Conservation (phyloP, 2,888 invertebrate genomes). For the Aproaerema taeniolella region DNA sequence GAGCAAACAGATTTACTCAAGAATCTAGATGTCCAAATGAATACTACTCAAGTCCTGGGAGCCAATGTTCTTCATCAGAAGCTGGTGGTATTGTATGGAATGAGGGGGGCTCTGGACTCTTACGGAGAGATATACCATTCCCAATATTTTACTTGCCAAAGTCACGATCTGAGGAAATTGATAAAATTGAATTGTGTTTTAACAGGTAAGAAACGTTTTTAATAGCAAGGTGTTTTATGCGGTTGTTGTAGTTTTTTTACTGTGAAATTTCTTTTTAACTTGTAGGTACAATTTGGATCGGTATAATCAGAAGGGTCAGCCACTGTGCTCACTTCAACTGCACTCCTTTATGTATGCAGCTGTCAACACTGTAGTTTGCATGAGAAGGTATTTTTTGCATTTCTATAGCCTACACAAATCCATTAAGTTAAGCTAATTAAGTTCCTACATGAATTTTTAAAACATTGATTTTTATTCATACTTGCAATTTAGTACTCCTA, state of each 20-base stretch:
- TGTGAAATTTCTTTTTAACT: constrained; percentile 21
- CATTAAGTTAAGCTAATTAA: too few relatives aligned
- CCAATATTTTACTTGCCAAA: constrained; percentile 87
- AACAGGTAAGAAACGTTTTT: constrained; percentile 61
- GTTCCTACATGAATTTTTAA: too few relatives aligned
- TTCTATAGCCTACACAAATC: constrained; percentile 8
- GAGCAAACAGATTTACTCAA: constrained; percentile 62
- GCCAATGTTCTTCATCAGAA: constrained; percentile 62
- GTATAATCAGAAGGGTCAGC: constrained; percentile 79
- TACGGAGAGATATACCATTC: constrained; percentile 90
- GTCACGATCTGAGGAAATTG: constrained; percentile 69
- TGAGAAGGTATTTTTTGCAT: constrained; percentile 77
- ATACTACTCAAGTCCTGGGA: constrained; percentile 70
- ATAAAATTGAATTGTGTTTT: constrained; percentile 79
- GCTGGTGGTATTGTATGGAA: constrained; percentile 88
- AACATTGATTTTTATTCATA: too few relatives aligned
- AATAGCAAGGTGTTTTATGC: too few relatives aligned
- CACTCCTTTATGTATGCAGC: constrained; percentile 94
- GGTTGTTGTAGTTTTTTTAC: background rate
- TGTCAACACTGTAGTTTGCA: constrained; percentile 89
- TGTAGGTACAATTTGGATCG: constrained; percentile 83
- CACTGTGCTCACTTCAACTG: constrained; percentile 93
- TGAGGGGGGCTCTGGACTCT: constrained; percentile 83
- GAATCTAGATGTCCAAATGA: constrained; percentile 92
- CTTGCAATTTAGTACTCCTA: too few relatives aligned